Percentiles rank a stretch among this genome's conserved stretches.
These are phyloP conservation scores for Drosophila neotestacea DNA, from an alignment of 2,888 invertebrate genomes.

Conservation along the genomic window DNA sequence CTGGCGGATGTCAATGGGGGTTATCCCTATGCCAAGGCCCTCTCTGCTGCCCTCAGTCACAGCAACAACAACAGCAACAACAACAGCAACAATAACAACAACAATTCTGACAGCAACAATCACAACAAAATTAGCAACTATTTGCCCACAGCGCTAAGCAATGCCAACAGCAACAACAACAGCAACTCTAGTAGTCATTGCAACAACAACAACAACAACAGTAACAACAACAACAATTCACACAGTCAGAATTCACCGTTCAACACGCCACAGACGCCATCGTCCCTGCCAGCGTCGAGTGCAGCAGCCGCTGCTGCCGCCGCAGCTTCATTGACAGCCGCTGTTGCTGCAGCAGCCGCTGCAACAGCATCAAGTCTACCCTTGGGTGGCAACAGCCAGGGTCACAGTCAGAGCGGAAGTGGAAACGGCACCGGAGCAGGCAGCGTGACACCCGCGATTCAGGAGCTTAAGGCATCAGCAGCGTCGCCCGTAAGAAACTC, in stretches of 20 bases:
- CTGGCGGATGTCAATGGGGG: slow-evolving; percentile 90
- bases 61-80: slow-evolving; percentile 68
- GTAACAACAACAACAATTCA: slow-evolving; percentile 44
- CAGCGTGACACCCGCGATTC: slow-evolving; percentile 83
- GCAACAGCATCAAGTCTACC: slow-evolving; percentile 54
- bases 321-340: slow-evolving; percentile 65
- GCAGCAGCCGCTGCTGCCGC: slow-evolving; percentile 70
- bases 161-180: slow-evolving; percentile 42
- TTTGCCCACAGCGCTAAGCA: slow-evolving; percentile 71
- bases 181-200: slow-evolving; percentile 35
- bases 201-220: slow-evolving; percentile 46
- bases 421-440: slow-evolving; percentile 38
- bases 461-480: slow-evolving; percentile 85
- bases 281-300: slow-evolving; percentile 49
- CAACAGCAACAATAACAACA: slow-evolving; percentile 65
- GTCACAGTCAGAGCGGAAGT: slow-evolving; percentile 46
- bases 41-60: slow-evolving; percentile 68
- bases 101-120: slow-evolving; percentile 60
- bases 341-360: slow-evolving; percentile 61
- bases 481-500: slow-evolving; percentile 85
- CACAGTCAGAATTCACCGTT: slow-evolving; percentile 68
- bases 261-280: slow-evolving; percentile 68
- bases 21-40: slow-evolving; percentile 69
- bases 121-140: slow-evolving; percentile 70
- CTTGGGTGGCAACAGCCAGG: slow-evolving; percentile 43